These are phyloP conservation scores for Gnatocerus cornutus DNA, from an alignment of 2,888 invertebrate species.

Conservation along the genomic window DNA sequence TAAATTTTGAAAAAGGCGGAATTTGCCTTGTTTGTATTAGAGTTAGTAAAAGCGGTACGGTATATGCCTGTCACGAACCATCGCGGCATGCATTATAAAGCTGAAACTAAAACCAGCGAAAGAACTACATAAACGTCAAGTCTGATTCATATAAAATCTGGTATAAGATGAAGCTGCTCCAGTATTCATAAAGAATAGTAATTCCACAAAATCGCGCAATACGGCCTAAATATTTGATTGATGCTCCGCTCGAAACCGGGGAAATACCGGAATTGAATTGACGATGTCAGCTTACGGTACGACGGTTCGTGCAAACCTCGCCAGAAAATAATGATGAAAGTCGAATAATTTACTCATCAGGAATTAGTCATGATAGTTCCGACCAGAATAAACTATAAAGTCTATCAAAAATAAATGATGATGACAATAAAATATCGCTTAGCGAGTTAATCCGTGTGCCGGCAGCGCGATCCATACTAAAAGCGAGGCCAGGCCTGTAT, in stretches of 20 bases:
- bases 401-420: constrained; percentile 65
- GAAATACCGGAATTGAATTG: constrained; percentile 24
- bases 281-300: constrained; percentile 9
- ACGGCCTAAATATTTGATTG: constrained; percentile 45
- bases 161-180: constrained; percentile 51
- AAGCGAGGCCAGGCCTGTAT: constrained; percentile 57
- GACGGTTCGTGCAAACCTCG: constrained; percentile 17
- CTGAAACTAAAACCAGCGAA: constrained; percentile 61
- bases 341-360: constrained; percentile 51
- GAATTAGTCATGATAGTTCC: constrained; percentile 51
- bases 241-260: constrained; percentile 19
- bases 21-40: constrained; percentile 45
- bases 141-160: constrained; percentile 62
- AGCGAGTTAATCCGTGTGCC: constrained; percentile 57
- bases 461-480: constrained; percentile 51
- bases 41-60: constrained; percentile 51
- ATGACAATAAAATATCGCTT: constrained; percentile 67
- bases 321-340: constrained; percentile 19
- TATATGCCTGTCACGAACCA: constrained; percentile 62
- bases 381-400: constrained; percentile 58
- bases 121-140: constrained; percentile 64
- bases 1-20: too few species aligned
- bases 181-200: constrained; percentile 53
- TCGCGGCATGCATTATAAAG: constrained; percentile 63
- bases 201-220: constrained; percentile 42